Evolutionary conservation across 1,140 invertebrate species (phyloP), one percentile per base, ranked within the genome.

Genomic region (Bombus difficillimus): DNA sequence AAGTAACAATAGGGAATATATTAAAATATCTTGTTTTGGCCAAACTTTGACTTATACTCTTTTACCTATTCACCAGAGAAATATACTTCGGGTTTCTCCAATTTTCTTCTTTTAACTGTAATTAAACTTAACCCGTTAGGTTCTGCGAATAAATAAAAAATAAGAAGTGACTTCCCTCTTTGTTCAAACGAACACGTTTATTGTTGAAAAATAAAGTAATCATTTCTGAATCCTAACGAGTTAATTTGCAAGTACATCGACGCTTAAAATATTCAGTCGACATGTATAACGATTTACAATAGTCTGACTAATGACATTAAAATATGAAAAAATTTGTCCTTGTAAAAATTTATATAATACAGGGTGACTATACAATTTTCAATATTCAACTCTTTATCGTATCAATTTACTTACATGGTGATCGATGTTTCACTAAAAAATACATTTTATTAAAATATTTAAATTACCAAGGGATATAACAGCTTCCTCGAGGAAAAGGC

Each of bases 111-210:
- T 32, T 81, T 28, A 13, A 43, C 3, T 57, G 12, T 47, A 64
- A 34, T 37, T 13, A 37, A 72, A 73, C 8, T 41, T 59, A 71
- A 79, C 82, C 22, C 76, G 76, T 85, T 72, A 64, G 83, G 83
- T 80, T 62, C n/a, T 57, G 2, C 2, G 57, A 80, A 72, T 85
- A 85, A 85, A 85, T 85, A 85, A 62, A 78, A 73, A 80, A 73
- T 64, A 85, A 80, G 28, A 39, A n/a, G 43, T 22, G 4, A 37
- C 34, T 13, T 79, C 9, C 5, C 9, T 47, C 25, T 9, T 72
- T n/a, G 15, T 25, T 37, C 47, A 37, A 37, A 32, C 32, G 43
- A 75, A 28, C 47, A 53, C 47, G 18, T 62, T 85, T 64, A 68
- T 57, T 37, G 28, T 74, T 75, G 41, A 53, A n/a, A 32, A 73